Conservation (phyloP, 2,797 vertebrate genomes). For the Enoplosus armatus region DNA sequence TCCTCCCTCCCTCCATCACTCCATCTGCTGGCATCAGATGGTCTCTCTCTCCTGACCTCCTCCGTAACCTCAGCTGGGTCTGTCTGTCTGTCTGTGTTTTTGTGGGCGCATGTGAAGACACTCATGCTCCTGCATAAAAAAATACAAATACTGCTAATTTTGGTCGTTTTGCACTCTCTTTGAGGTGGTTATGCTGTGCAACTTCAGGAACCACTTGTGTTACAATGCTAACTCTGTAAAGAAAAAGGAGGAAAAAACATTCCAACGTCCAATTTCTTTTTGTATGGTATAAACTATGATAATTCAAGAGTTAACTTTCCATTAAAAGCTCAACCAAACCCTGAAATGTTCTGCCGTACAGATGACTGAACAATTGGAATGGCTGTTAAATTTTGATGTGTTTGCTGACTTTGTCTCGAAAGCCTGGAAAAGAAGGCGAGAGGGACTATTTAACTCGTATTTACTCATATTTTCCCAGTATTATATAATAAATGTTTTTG, state of each 20-base stretch:
- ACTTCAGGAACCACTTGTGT: neutral
- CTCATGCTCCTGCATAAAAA: constrained; percentile 35
- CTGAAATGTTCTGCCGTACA: neutral
- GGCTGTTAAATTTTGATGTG: neutral
- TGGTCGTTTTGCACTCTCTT: neutral
- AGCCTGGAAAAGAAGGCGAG: neutral
- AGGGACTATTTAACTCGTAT: neutral
- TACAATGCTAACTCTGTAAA: too few relatives aligned
- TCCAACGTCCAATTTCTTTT: neutral
- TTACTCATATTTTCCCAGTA: neutral
- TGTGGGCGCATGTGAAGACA: constrained; percentile 37
- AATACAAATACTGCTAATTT: constrained; percentile 33
- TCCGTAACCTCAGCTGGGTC: constrained; percentile 70
- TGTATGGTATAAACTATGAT: neutral
- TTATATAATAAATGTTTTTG: neutral
- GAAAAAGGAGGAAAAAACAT: too few relatives aligned
- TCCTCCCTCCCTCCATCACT: constrained; percentile 69
- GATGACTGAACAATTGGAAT: neutral
- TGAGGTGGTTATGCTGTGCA: neutral
- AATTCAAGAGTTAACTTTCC: neutral
- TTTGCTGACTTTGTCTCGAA: neutral
- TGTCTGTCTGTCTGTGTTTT: constrained; percentile 30
- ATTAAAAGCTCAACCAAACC: neutral
- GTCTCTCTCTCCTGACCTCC: constrained; percentile 76
- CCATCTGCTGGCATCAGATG: constrained; percentile 89